Evolutionary conservation across 2,888 invertebrate species (phyloP), one percentile per base, ranked within the genome.

Genomic region (Liposcelis brunnea): DNA sequence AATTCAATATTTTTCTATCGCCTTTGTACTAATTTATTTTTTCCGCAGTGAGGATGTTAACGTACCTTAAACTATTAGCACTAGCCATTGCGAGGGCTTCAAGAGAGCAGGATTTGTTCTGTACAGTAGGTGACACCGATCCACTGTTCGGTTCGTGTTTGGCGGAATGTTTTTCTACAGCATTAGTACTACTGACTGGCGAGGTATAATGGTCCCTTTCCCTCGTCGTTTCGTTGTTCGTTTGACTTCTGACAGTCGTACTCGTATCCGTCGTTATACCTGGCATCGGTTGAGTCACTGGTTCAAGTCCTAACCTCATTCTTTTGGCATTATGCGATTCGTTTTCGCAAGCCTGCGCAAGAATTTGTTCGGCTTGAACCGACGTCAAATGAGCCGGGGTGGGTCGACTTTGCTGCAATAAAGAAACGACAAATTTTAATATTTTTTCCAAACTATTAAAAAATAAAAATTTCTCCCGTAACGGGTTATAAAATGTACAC

Each of bases 261-360:
- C 16, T 21, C 12, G 40, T 18, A 6, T 40, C 40, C n/a, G 40
- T 40, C 40, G 19, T 19, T 11, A 16, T 21, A 4, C 40, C 40
- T 6, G 82, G 86, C 75, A 86, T 79, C 44, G 87, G 85, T 67
- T 89, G 89, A 60, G 85, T 84, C 56, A 90, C 85, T 37, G 94
- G 94, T 62, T 94, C 94, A 55, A 94, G 71, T 43, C 94, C 94
- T 60, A 93, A 75, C 53, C 93, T 76, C 93, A 94, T 94, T 59
- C 93, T 76, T 68, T 94, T 94, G 49, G 93, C 94, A 66, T 94
- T 94, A 66, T 90, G 82, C 66, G 89, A 89, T 69, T 94, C 94
- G 63, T 94, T 94, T 69, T 94, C 94, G 66, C 94, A 94, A 50
- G 94, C 94, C 60, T 85, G 81, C 52, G 93, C 91, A 61, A 94